phyloP scores from a whole-genome alignment of 2,113 vertebrate genomes.

The Malurus alboscapulatus region DNA sequence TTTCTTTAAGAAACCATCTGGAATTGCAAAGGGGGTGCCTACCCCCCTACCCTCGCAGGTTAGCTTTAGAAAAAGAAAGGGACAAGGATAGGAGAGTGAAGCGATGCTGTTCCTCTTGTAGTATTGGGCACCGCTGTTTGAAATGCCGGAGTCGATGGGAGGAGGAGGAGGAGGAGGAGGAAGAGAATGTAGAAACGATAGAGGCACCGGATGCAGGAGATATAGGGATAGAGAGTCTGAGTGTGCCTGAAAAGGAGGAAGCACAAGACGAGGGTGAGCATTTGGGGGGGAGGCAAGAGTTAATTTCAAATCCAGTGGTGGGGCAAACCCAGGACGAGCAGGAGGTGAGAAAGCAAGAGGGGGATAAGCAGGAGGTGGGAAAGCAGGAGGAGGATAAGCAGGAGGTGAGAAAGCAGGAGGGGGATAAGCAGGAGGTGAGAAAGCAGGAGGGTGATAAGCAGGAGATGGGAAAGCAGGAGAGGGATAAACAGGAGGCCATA shows the following conservation, averaged over 20 bases:
- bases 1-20: background rate
- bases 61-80: background rate
- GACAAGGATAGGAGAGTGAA: background rate
- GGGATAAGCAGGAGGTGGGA: too few species aligned
- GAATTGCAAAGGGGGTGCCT: background rate
- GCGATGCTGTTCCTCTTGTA: background rate
- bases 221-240: background rate
- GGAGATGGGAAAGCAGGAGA: background rate
- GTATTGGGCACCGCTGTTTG: background rate
- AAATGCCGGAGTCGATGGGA: background rate
- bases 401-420: background rate
- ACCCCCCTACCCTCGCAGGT: background rate
- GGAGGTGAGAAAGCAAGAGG: background rate
- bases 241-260: background rate
- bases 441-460: background rate
- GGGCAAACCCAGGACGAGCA: background rate
- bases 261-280: background rate
- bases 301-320: background rate
- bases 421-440: too few species aligned
- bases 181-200: background rate
- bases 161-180: background rate
- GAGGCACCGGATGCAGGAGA: background rate
- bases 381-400: background rate
- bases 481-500: background rate
- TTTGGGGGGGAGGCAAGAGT: background rate